Evolutionary conservation across 2,888 invertebrate species (phyloP).

Genomic region (Stenodera caucasica): DNA sequence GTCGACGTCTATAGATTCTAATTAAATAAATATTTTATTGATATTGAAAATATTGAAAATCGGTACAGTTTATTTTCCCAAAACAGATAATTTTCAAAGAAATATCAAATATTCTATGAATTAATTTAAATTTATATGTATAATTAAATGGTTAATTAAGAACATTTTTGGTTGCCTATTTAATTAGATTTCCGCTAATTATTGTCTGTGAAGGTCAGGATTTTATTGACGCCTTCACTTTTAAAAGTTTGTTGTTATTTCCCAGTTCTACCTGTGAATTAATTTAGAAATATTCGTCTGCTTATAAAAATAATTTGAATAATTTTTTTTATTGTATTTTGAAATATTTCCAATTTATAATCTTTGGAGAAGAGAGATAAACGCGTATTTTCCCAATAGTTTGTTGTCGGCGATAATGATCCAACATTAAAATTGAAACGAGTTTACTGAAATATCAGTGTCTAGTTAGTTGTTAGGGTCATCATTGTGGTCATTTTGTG

Average conservation of each 20-base stretch:
- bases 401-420: slow-evolving; percentile 11
- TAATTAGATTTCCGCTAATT: not conserved
- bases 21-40: too few relatives aligned
- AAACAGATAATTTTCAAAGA: too few relatives aligned
- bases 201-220: slow-evolving; percentile 33
- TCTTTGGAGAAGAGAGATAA: slow-evolving; percentile 11
- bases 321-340: not conserved
- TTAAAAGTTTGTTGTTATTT: slow-evolving; percentile 7
- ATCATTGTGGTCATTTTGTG: not conserved
- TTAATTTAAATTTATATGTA: too few relatives aligned
- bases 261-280: slow-evolving; percentile 9
- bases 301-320: slow-evolving; percentile 1
- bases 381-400: slow-evolving; percentile 22
- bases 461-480: slow-evolving; percentile 1
- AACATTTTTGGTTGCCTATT: slow-evolving; percentile 7
- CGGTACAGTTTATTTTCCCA: too few relatives aligned
- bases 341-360: not conserved
- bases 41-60: too few relatives aligned
- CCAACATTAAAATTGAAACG: slow-evolving; percentile 4
- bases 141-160: too few relatives aligned
- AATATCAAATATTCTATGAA: too few relatives aligned
- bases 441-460: slow-evolving; percentile 5
- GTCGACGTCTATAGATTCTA: too few relatives aligned
- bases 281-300: slow-evolving; percentile 1
- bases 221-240: slow-evolving; percentile 31